Evolutionary conservation across 2,113 vertebrate genomes (phyloP).

Genomic region (Varanus komodoensis): DNA sequence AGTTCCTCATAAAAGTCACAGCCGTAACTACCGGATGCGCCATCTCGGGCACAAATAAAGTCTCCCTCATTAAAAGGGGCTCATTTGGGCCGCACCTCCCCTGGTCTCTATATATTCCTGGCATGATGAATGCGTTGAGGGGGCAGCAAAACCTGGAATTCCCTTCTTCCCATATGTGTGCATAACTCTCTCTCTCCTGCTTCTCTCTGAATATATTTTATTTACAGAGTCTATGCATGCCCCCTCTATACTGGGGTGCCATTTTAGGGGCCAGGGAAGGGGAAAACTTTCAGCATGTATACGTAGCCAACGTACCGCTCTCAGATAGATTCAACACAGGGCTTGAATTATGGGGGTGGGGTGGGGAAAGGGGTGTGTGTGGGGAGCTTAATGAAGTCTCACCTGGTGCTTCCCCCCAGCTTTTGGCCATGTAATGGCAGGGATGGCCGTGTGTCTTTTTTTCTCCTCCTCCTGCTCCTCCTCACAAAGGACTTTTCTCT

Average conservation of each 20-base stretch:
- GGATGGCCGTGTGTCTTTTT: no score
- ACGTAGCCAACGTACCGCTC: background rate
- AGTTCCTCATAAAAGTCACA: constrained; percentile 40
- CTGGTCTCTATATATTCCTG: background rate
- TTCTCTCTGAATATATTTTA: background rate
- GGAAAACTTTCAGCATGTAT: background rate
- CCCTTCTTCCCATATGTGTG: background rate
- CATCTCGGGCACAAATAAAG: constrained; percentile 43
- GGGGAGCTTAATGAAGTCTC: no score
- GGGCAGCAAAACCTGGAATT: constrained; percentile 16
- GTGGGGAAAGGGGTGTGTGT: no score
- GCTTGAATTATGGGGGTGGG: no score
- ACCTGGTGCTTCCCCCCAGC: no score
- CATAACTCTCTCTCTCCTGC: background rate
- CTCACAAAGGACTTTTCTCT: no score
- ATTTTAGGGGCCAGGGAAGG: background rate
- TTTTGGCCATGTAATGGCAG: no score
- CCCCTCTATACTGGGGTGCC: background rate
- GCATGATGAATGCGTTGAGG: background rate
- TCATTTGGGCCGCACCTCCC: background rate
- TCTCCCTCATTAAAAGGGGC: constrained; percentile 32
- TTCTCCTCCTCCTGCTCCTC: no score
- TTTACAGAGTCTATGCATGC: background rate
- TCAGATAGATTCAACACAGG: no score
- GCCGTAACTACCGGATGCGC: constrained; percentile 26